Base-by-base conservation (phyloP, 1,140 invertebrate genomes). In the Habropoda laboriosa region DNA sequence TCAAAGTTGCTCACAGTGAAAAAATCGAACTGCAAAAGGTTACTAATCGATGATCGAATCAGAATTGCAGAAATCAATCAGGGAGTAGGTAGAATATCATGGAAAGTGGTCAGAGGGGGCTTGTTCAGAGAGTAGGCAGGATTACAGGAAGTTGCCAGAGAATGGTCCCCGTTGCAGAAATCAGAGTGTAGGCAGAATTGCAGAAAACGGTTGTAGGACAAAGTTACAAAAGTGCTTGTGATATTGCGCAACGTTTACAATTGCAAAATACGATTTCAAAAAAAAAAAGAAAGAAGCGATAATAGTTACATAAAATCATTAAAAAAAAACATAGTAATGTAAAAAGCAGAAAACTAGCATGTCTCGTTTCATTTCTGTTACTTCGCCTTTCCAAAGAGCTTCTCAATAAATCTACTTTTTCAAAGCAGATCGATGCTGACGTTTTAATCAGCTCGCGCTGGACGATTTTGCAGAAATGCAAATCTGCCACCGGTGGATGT, bases 381-480 rank as follows among this genome's bases (percentile, higher is more conserved):
- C 3, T 7, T 10, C 1, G 0, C 4, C 5, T 27, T 45, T 21
- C 27, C 1, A 2, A 7, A 8, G 40, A 18, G 12, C 18, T 8
- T 51, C 8, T 1, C n/a, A n/a, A 35, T 47, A 18, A 60, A 40
- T 73, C 45, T 30, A 24, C 32, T 60, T 57, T 30, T 53, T 61
- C 32, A 24, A 51, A 32, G 24, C 10, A 55, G 47, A 55, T 18
- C 35, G 47, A 42, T 32, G 35, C n/a, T 53, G 47, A 75, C 49
- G 38, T 42, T 30, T 53, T 66, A 75, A 67, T 75, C 60, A 67
- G 21, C 10, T n/a, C 13, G n/a, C 47, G 45, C 42, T 16, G 24
- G 45, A n/a, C 27, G 30, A 38, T 67, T 75, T 55, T 51, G 32
- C 16, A 40, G 49, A 40, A 66, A 75, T 75, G 73, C 49, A 75